Evolutionary conservation across 2,888 invertebrate species (phyloP).

Genomic region (Aphidoletes aphidimyza): DNA sequence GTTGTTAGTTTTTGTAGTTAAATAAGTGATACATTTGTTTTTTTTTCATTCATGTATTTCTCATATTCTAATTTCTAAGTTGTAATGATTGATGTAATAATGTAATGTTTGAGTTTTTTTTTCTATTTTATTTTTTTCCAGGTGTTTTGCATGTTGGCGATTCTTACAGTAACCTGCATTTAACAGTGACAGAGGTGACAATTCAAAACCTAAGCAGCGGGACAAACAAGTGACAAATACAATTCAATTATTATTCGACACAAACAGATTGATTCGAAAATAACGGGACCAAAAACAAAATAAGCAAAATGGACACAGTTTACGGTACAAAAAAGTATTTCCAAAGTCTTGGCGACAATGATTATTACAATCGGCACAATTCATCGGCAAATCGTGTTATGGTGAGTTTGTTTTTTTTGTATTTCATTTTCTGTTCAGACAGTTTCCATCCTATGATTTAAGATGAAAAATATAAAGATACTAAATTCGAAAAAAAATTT

Average conservation of each 20-base stretch:
- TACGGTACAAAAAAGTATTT: constrained; percentile 67
- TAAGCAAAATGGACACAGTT: constrained; percentile 64
- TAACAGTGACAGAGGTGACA: too few species aligned
- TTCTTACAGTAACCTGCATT: too few species aligned
- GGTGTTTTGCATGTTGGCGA: too few species aligned
- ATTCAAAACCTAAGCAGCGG: background rate
- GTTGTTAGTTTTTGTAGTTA: too few species aligned
- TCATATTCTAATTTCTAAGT: background rate
- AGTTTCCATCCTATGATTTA: too few species aligned
- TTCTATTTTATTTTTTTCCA: too few species aligned
- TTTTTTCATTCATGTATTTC: background rate
- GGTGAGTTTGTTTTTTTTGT: constrained; percentile 61
- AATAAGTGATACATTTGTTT: too few species aligned
- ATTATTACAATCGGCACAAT: constrained; percentile 65
- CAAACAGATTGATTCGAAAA: background rate
- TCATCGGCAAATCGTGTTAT: constrained; percentile 64
- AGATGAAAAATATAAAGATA: too few species aligned
- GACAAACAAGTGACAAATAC: background rate
- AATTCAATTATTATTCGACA: background rate
- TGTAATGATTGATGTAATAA: background rate
- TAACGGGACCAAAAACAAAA: background rate
- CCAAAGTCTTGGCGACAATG: constrained; percentile 65
- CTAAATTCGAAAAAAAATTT: background rate
- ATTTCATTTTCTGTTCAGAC: background rate
- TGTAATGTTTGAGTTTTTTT: too few species aligned